Percentiles rank a stretch among this genome's conserved stretches.
Conservation (phyloP, 2,797 vertebrate genomes). For the Dendrocincla tyrannina region DNA sequence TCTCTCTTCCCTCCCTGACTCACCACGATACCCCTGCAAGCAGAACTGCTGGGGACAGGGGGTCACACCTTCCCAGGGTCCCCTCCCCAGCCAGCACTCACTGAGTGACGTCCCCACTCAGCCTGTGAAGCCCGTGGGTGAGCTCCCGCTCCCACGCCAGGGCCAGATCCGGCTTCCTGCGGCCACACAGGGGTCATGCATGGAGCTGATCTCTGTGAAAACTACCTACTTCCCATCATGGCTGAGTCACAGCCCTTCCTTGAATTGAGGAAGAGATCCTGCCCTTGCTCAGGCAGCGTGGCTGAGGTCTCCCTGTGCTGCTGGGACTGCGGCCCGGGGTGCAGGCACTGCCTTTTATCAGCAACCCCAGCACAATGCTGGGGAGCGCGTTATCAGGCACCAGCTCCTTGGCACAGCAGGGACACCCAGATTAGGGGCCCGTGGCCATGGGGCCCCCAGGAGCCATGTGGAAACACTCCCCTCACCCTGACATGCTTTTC, state of each 20-base stretch:
- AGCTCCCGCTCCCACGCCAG: rapidly evolving
- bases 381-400: background rate
- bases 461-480: background rate
- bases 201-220: background rate
- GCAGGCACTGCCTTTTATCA: background rate
- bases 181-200: background rate
- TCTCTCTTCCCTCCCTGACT: background rate
- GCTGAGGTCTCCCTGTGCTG: rapidly evolving
- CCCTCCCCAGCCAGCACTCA: rapidly evolving
- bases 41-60: background rate
- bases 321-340: rapidly evolving
- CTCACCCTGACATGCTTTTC: rapidly evolving
- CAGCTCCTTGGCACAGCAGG: background rate
- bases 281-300: background rate
- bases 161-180: background rate
- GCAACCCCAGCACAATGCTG: rapidly evolving
- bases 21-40: background rate
- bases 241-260: background rate
- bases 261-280: rapidly evolving
- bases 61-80: background rate
- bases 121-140: background rate
- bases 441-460: background rate
- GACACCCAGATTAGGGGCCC: background rate
- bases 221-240: background rate
- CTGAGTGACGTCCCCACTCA: background rate